Conservation (phyloP, 2,113 vertebrate species). For the Aphyosemion australe region DNA sequence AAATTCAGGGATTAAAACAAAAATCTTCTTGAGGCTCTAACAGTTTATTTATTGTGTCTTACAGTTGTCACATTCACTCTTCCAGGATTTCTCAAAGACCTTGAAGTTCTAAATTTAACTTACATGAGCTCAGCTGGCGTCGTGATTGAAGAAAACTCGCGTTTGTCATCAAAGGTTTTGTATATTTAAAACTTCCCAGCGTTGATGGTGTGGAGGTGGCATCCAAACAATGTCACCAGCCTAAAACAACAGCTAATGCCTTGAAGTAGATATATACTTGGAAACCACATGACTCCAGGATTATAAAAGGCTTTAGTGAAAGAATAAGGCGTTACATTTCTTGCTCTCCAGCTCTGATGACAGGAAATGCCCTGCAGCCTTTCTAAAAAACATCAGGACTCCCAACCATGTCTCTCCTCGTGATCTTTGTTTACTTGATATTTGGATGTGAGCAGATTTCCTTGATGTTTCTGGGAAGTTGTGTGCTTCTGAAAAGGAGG, state of each 20-base stretch:
- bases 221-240: slow-evolving; percentile 30
- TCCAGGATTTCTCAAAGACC: not conserved
- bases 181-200: slow-evolving; percentile 35
- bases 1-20: not conserved
- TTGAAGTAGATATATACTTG: slow-evolving; percentile 47
- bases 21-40: slow-evolving; percentile 7
- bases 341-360: slow-evolving; percentile 19
- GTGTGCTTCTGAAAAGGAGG: slow-evolving; percentile 27
- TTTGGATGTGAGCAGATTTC: slow-evolving; percentile 9
- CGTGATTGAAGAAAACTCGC: not conserved
- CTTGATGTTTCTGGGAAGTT: slow-evolving; percentile 30
- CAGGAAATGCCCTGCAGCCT: slow-evolving; percentile 33
- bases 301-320: slow-evolving; percentile 15
- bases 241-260: slow-evolving; percentile 39
- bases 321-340: slow-evolving; percentile 25
- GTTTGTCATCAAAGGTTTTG: not conserved
- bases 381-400: slow-evolving; percentile 13
- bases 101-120: too few relatives aligned
- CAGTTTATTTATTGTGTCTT: slow-evolving; percentile 2
- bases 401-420: not conserved
- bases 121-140: too few relatives aligned
- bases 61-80: slow-evolving; percentile 5
- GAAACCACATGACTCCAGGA: not conserved
- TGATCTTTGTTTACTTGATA: slow-evolving; percentile 19
- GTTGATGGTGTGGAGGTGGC: slow-evolving; percentile 48